Percentiles rank a stretch among this genome's conserved stretches.
These are phyloP conservation scores for Laticauda laticaudata DNA, from an alignment of 2,113 vertebrate genomes.

Conservation along the genomic window DNA sequence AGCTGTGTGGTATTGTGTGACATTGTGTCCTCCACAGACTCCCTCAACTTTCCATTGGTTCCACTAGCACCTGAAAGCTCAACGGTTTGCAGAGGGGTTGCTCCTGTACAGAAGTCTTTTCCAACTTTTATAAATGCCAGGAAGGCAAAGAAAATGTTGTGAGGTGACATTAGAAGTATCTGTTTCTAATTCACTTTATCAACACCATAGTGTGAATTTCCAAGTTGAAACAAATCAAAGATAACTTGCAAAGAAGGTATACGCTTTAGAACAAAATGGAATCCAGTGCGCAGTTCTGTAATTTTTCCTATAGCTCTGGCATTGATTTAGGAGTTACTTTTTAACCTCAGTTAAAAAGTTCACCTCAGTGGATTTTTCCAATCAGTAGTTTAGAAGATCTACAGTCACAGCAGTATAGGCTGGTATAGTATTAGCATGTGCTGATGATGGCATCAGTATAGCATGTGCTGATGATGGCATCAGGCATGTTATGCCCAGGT, in stretches of 20 bases:
- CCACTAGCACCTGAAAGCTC: not conserved
- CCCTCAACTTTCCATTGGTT: not conserved
- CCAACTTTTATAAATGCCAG: not conserved
- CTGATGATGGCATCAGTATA: not conserved
- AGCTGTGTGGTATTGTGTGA: not conserved
- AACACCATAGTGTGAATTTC: not conserved
- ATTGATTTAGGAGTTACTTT: not conserved
- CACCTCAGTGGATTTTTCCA: not conserved
- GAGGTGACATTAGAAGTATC: not conserved
- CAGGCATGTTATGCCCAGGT: not conserved
- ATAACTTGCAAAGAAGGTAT: not conserved
- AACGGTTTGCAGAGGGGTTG: not conserved
- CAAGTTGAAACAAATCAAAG: not conserved
- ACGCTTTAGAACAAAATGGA: not conserved
- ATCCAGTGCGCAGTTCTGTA: not conserved
- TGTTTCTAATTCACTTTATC: not conserved
- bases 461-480: not conserved
- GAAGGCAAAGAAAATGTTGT: not conserved
- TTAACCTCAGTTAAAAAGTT: too few species aligned
- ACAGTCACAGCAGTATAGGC: too few species aligned
- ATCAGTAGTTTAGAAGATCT: not conserved
- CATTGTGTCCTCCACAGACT: not conserved
- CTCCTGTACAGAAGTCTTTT: not conserved
- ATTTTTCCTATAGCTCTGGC: not conserved
- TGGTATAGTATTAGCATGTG: not conserved